Conservation (phyloP, 92 coral and sea anemone species). For the Heteractis magnifica region DNA sequence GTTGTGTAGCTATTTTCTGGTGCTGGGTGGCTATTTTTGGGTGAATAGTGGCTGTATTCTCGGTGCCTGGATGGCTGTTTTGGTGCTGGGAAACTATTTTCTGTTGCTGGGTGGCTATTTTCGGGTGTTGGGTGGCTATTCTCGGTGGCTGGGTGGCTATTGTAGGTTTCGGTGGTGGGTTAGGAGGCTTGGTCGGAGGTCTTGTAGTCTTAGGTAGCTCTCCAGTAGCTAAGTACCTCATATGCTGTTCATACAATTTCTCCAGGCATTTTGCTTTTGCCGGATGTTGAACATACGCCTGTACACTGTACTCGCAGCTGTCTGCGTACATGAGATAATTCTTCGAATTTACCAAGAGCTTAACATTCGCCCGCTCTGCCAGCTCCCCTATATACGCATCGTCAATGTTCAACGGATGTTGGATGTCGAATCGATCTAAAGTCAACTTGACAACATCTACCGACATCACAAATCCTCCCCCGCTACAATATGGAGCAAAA, state of each 20-base stretch:
- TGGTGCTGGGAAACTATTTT: background rate
- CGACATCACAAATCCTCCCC: slow-evolving; percentile 62
- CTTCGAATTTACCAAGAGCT: background rate
- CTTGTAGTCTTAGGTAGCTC: slow-evolving; percentile 4
- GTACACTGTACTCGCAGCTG: slow-evolving; percentile 38
- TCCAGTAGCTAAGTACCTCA: slow-evolving; percentile 18
- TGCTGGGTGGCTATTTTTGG: background rate
- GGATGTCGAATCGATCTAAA: slow-evolving; percentile 41
- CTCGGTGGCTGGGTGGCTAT: background rate
- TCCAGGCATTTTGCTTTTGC: slow-evolving; percentile 49
- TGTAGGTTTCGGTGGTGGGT: background rate
- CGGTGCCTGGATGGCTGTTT: background rate
- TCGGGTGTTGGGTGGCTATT: background rate
- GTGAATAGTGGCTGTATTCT: background rate
- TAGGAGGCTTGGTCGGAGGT: slow-evolving; percentile 9
- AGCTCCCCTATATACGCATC: slow-evolving; percentile 55
- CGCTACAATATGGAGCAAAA: slow-evolving; percentile 66
- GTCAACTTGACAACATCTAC: slow-evolving; percentile 45
- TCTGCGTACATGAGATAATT: slow-evolving; percentile 63
- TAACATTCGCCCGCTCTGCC: slow-evolving; percentile 48
- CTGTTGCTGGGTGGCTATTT: background rate
- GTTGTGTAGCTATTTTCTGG: background rate
- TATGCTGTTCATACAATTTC: slow-evolving; percentile 27
- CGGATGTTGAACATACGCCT: slow-evolving; percentile 60
- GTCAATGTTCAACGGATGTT: slow-evolving; percentile 54